These are phyloP conservation scores for Amazona ochrocephala DNA, from an alignment of 2,797 vertebrate genomes.

Conservation along the genomic window DNA sequence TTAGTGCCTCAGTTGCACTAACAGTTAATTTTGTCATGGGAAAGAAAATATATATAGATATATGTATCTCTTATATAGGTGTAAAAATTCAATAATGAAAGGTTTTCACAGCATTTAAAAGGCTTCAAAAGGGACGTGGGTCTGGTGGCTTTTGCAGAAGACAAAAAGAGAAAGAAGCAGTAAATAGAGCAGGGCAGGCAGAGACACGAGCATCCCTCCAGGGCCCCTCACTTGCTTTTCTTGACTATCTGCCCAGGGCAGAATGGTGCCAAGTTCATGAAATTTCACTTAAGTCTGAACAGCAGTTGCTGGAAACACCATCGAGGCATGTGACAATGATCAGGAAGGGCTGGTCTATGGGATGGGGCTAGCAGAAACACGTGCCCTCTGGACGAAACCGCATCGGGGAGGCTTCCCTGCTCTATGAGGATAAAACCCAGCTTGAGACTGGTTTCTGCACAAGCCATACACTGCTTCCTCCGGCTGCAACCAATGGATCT, in stretches of 20 bases:
- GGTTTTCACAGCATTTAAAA: neutral
- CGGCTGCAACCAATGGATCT: neutral
- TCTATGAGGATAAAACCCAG: neutral
- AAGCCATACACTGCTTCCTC: neutral
- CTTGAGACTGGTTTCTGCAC: neutral
- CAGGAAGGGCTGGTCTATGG: neutral
- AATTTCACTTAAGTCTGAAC: constrained; percentile 40
- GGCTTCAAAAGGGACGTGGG: neutral
- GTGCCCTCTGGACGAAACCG: fast-evolving
- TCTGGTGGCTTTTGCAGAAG: neutral
- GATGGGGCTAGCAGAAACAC: neutral
- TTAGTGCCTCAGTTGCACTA: neutral
- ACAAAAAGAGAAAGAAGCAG: neutral
- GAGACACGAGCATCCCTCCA: neutral
- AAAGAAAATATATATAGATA: too few species aligned
- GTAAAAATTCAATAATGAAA: neutral
- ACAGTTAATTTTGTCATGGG: neutral
- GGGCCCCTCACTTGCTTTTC: constrained; percentile 36
- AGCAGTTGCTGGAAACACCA: constrained; percentile 51
- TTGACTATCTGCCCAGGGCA: constrained; percentile 34
- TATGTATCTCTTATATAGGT: neutral
- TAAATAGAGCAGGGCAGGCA: fast-evolving
- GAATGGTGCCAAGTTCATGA: neutral
- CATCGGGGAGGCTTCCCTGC: neutral
- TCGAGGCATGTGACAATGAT: constrained; percentile 10